These are phyloP conservation scores for Parthenolecanium corni DNA, from an alignment of 2,888 invertebrate species.

Conservation along the genomic window DNA sequence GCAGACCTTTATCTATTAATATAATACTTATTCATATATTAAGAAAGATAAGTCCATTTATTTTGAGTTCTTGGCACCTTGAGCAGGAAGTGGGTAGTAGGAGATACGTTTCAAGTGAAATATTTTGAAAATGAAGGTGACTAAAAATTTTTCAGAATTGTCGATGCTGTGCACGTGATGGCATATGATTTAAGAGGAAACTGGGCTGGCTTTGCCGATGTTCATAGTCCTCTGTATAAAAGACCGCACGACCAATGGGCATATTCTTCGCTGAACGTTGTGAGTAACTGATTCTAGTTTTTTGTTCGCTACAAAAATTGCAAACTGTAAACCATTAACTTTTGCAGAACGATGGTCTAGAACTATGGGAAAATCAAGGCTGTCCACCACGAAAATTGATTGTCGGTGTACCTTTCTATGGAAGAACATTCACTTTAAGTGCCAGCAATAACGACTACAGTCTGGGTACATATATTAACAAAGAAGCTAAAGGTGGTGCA, in stretches of 20 bases:
- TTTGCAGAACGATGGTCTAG: conserved; percentile 67
- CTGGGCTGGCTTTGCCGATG: conserved; percentile 85
- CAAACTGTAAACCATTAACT: too few species aligned
- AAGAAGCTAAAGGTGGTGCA: conserved; percentile 76
- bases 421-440: conserved; percentile 70
- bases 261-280: conserved; percentile 80
- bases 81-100: too few species aligned
- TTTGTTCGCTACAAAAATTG: background rate
- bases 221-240: conserved; percentile 74
- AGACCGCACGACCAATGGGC: conserved; percentile 80
- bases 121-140: too few species aligned
- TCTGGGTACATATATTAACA: conserved; percentile 75
- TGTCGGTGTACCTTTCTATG: conserved; percentile 82
- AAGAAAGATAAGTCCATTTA: too few species aligned
- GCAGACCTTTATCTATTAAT: too few species aligned
- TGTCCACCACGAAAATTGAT: conserved; percentile 76
- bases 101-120: too few species aligned
- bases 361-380: conserved; percentile 79
- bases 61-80: too few species aligned
- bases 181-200: conserved; percentile 75
- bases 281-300: conserved; percentile 41
- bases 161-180: conserved; percentile 78
- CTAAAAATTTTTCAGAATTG: too few species aligned
- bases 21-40: too few species aligned
- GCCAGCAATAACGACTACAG: conserved; percentile 71